Evolutionary conservation across 2,888 invertebrate genomes (phyloP), one percentile per base, ranked within the genome.

Genomic region (Andrena praecox): DNA sequence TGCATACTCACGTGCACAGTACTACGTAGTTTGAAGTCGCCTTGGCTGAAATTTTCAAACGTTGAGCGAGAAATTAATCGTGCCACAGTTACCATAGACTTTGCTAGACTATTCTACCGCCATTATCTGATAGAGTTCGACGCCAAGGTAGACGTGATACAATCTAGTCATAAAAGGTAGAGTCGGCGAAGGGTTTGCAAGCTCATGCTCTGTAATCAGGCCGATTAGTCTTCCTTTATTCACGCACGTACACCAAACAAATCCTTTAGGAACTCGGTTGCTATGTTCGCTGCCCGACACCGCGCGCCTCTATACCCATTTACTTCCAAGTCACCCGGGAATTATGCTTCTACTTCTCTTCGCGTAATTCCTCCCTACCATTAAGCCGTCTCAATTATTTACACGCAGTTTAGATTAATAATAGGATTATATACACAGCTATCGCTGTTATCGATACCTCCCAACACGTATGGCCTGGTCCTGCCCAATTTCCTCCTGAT

Each of bases 311-410:
- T 78, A 70, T 67, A 81, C 77, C 85, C 83, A 84, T 86, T 86
- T 92, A 88, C 91, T 91, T 90, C 76, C 85, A 83, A 89, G 88
- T 90, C 92, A 90, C 89, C 87, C 86, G 91, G 91, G 91, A 89
- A 91, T 91, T 90, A 89, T 83, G 89, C 90, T 87, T 86, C 83
- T 87, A 84, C 89, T 87, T 89, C 89, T 87, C 86, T 82, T 87
- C 80, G 86, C 90, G 87, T 92, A 91, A 92, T 92, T 91, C 92
- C 69, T 91, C 91, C 88, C 91, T 90, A 90, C 92, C 92, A 93
- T 93, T 93, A 93, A 93, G 92, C 91, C 90, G 78, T 87, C 87
- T 93, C 86, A 92, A 93, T 91, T 92, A 93, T 93, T 93, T 89
- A 93, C 82, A 90, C 82, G 86, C 89, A 92, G 92, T 93, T 93